phyloP scores from a whole-genome alignment of 64 coral and sea anemone genomes.

The Dendrophyllia cribrosa region DNA sequence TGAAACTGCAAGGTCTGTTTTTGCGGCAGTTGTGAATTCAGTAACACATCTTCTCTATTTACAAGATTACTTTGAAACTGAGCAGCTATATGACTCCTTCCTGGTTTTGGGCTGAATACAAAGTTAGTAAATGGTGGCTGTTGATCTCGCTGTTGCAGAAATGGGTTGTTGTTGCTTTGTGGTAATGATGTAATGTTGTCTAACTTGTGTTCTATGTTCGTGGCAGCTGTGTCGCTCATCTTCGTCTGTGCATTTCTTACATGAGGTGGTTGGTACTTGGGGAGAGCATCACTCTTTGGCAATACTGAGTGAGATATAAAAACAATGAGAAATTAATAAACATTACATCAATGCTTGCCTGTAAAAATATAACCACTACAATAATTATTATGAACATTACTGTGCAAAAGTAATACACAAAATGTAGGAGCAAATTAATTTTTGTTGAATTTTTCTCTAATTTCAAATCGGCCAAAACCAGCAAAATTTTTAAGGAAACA shows the following conservation, averaged over 20 bases:
- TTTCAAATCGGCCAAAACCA: too few relatives aligned
- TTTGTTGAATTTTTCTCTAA: too few relatives aligned
- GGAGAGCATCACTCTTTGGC: not conserved
- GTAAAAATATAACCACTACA: too few relatives aligned
- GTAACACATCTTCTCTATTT: not conserved
- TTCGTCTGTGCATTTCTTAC: conserved; percentile 14
- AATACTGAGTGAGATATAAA: not conserved
- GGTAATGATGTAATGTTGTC: not conserved
- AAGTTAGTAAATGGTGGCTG: conserved; percentile 34
- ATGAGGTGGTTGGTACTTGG: conserved; percentile 52
- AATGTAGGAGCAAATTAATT: too few relatives aligned
- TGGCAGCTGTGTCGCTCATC: not conserved
- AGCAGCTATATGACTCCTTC: conserved; percentile 5
- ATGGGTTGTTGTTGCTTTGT: conserved; percentile 1
- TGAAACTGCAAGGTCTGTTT: not conserved
- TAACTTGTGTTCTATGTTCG: conserved; percentile 5
- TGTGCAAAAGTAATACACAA: too few relatives aligned
- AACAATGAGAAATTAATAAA: not conserved
- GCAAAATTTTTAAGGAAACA: too few relatives aligned
- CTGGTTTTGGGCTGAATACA: conserved; percentile 22
- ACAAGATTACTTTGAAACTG: conserved; percentile 19
- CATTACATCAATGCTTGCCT: too few relatives aligned
- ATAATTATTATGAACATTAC: too few relatives aligned
- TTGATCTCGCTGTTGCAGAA: not conserved
- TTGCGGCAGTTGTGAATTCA: not conserved